Evolutionary conservation across 2,113 vertebrate species (phyloP).

Genomic region (Apteryx owenii): DNA sequence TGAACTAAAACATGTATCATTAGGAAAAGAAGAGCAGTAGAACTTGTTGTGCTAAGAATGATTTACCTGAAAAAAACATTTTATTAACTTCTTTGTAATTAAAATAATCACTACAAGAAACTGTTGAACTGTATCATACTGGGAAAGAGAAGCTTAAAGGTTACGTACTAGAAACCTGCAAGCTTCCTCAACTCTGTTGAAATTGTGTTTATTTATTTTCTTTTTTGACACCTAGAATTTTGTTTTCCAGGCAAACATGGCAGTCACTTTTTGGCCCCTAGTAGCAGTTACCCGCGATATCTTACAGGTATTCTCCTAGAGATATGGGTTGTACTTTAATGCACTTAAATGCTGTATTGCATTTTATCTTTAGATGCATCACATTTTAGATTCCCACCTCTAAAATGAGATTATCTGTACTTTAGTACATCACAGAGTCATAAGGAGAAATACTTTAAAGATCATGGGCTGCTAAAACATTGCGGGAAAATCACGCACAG

Average conservation of each 20-base stretch:
- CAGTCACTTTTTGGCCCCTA: neutral
- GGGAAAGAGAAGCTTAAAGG: neutral
- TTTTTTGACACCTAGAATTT: neutral
- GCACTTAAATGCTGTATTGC: neutral
- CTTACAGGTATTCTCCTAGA: neutral
- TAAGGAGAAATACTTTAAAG: neutral
- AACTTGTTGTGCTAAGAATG: neutral
- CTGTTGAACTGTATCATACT: neutral
- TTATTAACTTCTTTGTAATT: neutral
- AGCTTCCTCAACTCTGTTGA: neutral
- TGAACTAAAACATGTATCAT: neutral
- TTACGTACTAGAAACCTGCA: neutral
- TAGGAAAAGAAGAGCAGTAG: neutral
- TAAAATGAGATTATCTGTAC: neutral
- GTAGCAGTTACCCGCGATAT: neutral
- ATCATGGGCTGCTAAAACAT: neutral
- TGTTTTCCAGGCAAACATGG: neutral
- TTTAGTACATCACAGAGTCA: neutral
- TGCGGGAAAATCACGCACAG: neutral
- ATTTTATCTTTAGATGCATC: neutral
- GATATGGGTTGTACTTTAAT: neutral
- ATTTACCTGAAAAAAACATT: neutral
- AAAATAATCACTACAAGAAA: neutral
- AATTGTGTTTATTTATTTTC: neutral
- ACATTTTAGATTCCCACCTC: neutral